These are phyloP conservation scores for Platycheirus rosarum DNA, from an alignment of 2,888 invertebrate species.

Conservation along the genomic window DNA sequence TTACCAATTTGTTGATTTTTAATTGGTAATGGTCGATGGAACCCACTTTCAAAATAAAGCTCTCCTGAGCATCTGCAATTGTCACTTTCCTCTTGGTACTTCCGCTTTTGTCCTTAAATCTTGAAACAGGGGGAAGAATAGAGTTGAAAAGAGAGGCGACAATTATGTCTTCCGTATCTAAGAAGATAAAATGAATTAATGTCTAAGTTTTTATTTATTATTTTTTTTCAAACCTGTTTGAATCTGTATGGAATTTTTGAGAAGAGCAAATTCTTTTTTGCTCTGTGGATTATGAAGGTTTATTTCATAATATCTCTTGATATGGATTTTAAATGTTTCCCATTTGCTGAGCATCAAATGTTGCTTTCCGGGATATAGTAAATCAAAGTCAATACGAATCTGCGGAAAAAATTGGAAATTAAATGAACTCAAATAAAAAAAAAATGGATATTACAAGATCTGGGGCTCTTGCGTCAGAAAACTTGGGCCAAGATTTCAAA, in stretches of 20 bases:
- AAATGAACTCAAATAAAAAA: background rate
- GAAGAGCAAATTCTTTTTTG: constrained; percentile 1
- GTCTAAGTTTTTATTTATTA: no score
- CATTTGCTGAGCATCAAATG: constrained; percentile 7
- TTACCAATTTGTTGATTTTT: no score
- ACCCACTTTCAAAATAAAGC: constrained; percentile 27
- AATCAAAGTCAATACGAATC: constrained; percentile 12
- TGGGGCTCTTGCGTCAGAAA: constrained; percentile 3
- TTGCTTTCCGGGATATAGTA: constrained; percentile 19
- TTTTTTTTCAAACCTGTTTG: constrained; percentile 3
- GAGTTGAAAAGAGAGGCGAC: background rate
- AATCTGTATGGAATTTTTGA: background rate
- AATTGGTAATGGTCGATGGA: no score
- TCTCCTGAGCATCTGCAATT: constrained; percentile 40
- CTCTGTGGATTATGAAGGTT: background rate
- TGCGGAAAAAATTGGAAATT: background rate
- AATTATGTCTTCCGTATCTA: constrained; percentile 18
- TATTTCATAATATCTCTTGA: background rate
- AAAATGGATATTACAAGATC: constrained; percentile 21
- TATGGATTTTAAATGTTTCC: background rate
- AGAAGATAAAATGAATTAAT: background rate
- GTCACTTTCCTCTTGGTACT: constrained; percentile 16
- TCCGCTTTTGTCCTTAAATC: constrained; percentile 17
- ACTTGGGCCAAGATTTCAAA: constrained; percentile 24
- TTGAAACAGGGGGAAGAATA: background rate